Evolutionary conservation across 2,113 vertebrate species (phyloP).

Genomic region (Xiphophorus maculatus): DNA sequence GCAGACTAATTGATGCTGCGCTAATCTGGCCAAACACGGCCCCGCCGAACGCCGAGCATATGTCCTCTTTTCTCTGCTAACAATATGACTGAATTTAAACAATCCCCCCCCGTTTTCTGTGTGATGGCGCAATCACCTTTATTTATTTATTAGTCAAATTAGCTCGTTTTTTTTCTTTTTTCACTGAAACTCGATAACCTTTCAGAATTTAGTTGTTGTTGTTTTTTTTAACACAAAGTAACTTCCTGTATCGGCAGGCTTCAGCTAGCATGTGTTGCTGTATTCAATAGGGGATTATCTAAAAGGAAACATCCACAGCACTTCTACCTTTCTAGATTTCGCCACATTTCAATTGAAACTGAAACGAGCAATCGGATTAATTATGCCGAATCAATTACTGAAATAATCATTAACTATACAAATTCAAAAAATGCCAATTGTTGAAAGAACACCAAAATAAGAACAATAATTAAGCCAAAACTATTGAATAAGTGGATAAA

Average conservation of each 20-base stretch:
- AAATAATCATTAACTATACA: no score
- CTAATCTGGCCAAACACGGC: constrained; percentile 66
- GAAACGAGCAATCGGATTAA: no score
- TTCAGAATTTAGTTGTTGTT: neutral
- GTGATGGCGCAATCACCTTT: constrained; percentile 29
- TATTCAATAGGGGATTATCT: no score
- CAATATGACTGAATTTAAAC: constrained; percentile 35
- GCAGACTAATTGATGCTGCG: constrained; percentile 61
- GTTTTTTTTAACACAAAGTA: neutral
- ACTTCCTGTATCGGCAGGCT: no score
- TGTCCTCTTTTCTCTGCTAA: constrained; percentile 57
- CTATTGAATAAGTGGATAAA: no score
- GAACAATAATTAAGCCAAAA: no score
- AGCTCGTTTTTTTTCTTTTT: neutral
- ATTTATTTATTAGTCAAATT: neutral
- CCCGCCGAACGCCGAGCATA: constrained; percentile 54
- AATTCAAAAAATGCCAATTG: no score
- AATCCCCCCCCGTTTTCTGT: constrained; percentile 20
- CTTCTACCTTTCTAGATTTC: neutral
- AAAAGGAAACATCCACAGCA: neutral
- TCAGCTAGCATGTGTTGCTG: no score
- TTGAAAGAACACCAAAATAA: no score
- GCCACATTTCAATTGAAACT: neutral
- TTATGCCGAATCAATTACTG: no score
- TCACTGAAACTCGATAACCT: no score